Percentiles rank a stretch among this genome's conserved stretches.
Evolutionary conservation across 2,888 invertebrate species (phyloP).

Genomic region (Drosophila testacea): DNA sequence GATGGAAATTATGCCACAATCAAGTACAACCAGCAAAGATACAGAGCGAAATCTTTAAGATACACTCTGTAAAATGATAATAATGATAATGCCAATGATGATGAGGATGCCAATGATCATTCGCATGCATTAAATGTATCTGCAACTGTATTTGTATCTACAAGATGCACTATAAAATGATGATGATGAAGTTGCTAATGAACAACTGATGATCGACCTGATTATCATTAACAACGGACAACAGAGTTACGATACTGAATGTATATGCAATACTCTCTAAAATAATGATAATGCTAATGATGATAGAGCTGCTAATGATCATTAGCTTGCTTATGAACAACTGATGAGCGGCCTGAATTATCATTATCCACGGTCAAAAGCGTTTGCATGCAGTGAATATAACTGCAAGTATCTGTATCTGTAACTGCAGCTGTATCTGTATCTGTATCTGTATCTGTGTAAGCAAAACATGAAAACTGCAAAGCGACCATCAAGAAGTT

Average conservation of each 20-base stretch:
- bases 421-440: neutral
- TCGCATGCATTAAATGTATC: no score
- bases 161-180: slow-evolving; percentile 12
- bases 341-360: slow-evolving; percentile 44
- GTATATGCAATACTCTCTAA: neutral
- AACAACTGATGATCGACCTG: slow-evolving; percentile 32
- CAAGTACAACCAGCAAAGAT: slow-evolving; percentile 70
- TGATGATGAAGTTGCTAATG: slow-evolving; percentile 8
- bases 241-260: slow-evolving; percentile 66
- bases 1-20: slow-evolving; percentile 81
- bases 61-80: slow-evolving; percentile 31
- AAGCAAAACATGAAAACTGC: slow-evolving; percentile 1
- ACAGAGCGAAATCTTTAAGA: slow-evolving; percentile 53
- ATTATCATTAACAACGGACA: slow-evolving; percentile 64
- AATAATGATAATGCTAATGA: slow-evolving; percentile 16
- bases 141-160: no score
- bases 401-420: slow-evolving; percentile 19
- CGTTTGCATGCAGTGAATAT: slow-evolving; percentile 65
- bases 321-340: neutral
- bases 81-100: slow-evolving; percentile 28
- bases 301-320: slow-evolving; percentile 4
- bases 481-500: slow-evolving; percentile 57
- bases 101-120: slow-evolving; percentile 18
- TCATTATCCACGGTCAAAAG: slow-evolving; percentile 67
- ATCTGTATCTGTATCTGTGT: slow-evolving; percentile 1